Base-by-base conservation (phyloP, 1,140 invertebrate species). In the Cheumatopsyche charites region DNA sequence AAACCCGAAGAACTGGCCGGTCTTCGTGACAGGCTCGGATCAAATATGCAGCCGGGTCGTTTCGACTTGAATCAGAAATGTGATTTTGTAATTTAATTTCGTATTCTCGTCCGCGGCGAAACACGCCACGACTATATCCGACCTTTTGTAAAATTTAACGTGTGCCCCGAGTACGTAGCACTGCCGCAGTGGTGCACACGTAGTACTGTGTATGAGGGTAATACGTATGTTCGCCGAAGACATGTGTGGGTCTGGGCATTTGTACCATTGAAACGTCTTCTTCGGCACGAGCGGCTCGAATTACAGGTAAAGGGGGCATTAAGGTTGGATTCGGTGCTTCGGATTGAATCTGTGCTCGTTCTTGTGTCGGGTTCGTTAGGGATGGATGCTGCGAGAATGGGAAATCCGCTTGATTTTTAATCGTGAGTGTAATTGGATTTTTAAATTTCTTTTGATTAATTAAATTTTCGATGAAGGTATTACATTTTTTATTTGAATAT, bases 21-120 rank as follows among this genome's bases (percentile, higher is more conserved):
- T 15, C 23, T 62, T 62, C 58, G 58, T 62, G 58, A 62, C 26
- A 62, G 26, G 9, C 7, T 15, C 58, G 58, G 58, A 62, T 62
- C 58, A 62, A 62, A 62, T 62, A 62, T 62, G 58, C 58, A 36
- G 23, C 26, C 58, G 23, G 58, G 58, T 36, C 58, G 58, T 62
- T 62, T 62, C 25, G 58, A 36, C 58, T 36, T 62, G 62, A 63
- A 63, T 63, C 62, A 42, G 36, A 63, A 63, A 63, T 63, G 62
- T 63, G 62, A 63, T 63, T 63, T 63, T 63, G 36, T 63, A 63
- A 63, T 63, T 63, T 17, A 42, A 63, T 63, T 63, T 63, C 6
- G 19, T 63, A 63, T 63, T 63, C 62, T 43, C 62, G 29, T 11
- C 41, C 58, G 55, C 23, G 26, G 36, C 36, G n/a, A n/a, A n/a